A percentile compares a stretch with the other conserved stretches of the same genome.
phyloP scores from a whole-genome alignment of 2,797 vertebrate species.

The Karalla daura region DNA sequence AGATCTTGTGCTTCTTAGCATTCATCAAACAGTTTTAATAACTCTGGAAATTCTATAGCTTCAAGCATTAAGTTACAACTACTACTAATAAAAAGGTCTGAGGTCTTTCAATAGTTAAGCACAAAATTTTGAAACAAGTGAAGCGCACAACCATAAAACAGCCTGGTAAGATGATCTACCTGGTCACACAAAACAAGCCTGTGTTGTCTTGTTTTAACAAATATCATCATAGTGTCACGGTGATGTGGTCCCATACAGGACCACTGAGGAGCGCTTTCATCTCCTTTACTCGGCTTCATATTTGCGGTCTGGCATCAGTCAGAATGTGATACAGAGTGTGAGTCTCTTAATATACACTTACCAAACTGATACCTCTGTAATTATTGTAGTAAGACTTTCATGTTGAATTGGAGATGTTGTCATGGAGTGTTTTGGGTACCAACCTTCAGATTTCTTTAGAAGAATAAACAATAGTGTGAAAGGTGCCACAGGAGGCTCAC shows the following conservation, averaged over 20 bases:
- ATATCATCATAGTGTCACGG: not conserved
- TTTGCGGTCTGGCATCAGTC: slow-evolving; percentile 52
- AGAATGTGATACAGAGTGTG: slow-evolving; percentile 25
- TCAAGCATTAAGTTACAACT: too few relatives aligned
- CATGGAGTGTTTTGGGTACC: slow-evolving; percentile 45
- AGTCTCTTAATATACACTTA: slow-evolving; percentile 58
- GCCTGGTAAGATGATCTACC: too few relatives aligned
- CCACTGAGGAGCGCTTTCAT: slow-evolving; percentile 14
- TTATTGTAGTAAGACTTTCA: slow-evolving; percentile 61
- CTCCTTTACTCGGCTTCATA: slow-evolving; percentile 20
- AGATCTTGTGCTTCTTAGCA: too few relatives aligned
- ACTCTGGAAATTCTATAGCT: too few relatives aligned
- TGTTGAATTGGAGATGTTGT: slow-evolving; percentile 65
- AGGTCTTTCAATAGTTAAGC: too few relatives aligned
- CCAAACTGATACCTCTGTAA: slow-evolving; percentile 60
- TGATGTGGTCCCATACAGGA: not conserved
- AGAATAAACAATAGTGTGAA: slow-evolving; percentile 65
- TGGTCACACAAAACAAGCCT: too few relatives aligned
- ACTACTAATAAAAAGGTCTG: too few relatives aligned
- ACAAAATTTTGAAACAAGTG: too few relatives aligned
- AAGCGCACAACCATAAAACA: too few relatives aligned
- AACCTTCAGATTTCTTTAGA: slow-evolving; percentile 56
- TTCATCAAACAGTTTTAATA: too few relatives aligned
- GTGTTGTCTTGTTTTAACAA: too few relatives aligned
- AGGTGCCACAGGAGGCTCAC: slow-evolving; percentile 56